Percentiles rank a stretch among this genome's conserved stretches.
Evolutionary conservation across 2,113 vertebrate species (phyloP).

Genomic region (Neotoma lepida): DNA sequence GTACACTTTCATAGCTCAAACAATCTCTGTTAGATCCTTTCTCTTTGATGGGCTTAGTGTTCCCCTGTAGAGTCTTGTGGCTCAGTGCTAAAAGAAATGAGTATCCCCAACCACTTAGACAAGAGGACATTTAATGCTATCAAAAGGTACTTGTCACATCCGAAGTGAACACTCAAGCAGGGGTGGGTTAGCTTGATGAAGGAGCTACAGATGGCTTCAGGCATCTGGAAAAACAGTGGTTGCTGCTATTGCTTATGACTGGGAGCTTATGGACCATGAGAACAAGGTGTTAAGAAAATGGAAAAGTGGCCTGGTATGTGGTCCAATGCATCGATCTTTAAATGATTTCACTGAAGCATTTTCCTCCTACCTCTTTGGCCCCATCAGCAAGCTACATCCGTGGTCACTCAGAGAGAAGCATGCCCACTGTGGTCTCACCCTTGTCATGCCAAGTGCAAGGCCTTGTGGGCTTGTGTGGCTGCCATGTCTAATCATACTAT

Average conservation of each 20-base stretch:
- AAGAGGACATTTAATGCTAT: neutral
- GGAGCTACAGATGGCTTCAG: neutral
- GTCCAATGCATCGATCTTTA: neutral
- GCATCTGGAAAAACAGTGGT: neutral
- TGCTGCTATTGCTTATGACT: neutral
- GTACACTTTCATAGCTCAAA: neutral
- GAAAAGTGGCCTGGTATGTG: neutral
- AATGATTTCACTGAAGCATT: neutral
- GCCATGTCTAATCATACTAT: conserved; percentile 56
- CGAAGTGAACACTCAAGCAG: rapidly evolving
- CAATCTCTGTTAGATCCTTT: neutral
- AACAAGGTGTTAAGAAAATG: neutral
- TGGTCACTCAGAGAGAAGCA: neutral
- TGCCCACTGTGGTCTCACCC: neutral
- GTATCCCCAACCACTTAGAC: neutral
- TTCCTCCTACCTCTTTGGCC: neutral
- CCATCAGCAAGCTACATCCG: neutral
- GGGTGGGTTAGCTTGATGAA: neutral
- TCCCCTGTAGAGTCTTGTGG: neutral
- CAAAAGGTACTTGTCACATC: neutral
- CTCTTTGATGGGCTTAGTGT: neutral
- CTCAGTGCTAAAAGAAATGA: neutral
- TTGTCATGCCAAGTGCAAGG: neutral
- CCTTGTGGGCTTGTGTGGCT: conserved; percentile 23
- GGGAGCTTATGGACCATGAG: too few species aligned